Evolutionary conservation across 1,140 invertebrate genomes (phyloP), one percentile per base, ranked within the genome.

Genomic region (Diabrotica virgifera): DNA sequence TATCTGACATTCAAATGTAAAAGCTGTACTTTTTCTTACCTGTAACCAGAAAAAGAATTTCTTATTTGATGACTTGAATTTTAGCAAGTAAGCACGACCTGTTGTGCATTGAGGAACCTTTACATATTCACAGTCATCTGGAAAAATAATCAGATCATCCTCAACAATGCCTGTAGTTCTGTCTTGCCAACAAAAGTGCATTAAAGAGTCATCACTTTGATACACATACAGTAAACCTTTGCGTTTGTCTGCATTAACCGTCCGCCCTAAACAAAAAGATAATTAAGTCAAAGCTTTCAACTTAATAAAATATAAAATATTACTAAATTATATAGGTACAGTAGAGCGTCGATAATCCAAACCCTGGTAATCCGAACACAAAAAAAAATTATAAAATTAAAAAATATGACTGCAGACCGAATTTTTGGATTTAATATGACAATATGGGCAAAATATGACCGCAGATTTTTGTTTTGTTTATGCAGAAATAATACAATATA

Each of bases 41-140:
- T 99, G 97, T 81, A 99, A 86, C 97, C 97, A 99, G 77, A 97
- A 98, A 82, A 99, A 99, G 70, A 96, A 91, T 77, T 93, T 94
- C 71, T 93, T 88, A 58, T 86, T 89, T 5, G 94, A 94, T 0
- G 93, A 92, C 78, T 98, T 99, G 76, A 99, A 99, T 80, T 96
- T 96, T 6, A 99, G 82, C 13, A 99, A 86, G 84, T 92, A 99
- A 0, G 97, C 96, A 71, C 97, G 85, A 4, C 97, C 97, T 57
- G 95, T 97, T 57, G 95, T 97, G 76, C 97, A 99, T 76, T 98
- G 94, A 59, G 90, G 86, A 0, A 99, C 95, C 71, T 89, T 87
- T 64, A 96, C 93, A 82, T 97, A 99, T 81, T 99, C 97, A 77
- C 95, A 96, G 80, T 99, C 97, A 80, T 98, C 97, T 36, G 96